phyloP scores from a whole-genome alignment of 2,797 vertebrate species.

The Peromyscus melanophrys region DNA sequence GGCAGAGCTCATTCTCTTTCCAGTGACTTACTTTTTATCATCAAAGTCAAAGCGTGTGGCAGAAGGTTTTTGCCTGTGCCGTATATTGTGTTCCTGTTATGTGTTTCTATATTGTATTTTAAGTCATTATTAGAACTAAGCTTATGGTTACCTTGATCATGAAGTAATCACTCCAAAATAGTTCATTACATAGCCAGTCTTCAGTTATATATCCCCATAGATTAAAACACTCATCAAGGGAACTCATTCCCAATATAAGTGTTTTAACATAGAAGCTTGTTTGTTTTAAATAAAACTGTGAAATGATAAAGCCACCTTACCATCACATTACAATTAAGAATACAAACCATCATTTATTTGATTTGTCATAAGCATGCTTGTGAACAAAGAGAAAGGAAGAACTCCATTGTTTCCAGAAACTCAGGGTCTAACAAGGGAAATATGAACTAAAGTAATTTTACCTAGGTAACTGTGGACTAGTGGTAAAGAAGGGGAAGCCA shows the following conservation, averaged over 20 bases:
- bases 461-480: not conserved
- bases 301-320: constrained; percentile 15
- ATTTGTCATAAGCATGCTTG: constrained; percentile 36
- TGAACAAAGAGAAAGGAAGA: constrained; percentile 3
- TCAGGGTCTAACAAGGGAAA: not conserved
- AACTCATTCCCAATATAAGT: constrained; percentile 23
- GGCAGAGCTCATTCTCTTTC: constrained; percentile 30
- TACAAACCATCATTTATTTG: not conserved
- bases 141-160: constrained; percentile 36
- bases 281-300: constrained; percentile 22
- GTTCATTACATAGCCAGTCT: not conserved
- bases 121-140: constrained; percentile 44
- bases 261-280: constrained; percentile 37
- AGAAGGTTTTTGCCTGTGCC: not conserved
- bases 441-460: not conserved
- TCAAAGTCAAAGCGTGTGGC: not conserved
- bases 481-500: not conserved
- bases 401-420: not conserved
- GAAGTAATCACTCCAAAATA: not conserved
- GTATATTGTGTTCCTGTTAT: not conserved
- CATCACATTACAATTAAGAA: not conserved
- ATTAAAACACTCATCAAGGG: not conserved
- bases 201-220: not conserved
- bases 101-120: not conserved
- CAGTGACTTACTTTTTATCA: constrained; percentile 1